Conservation (phyloP, 2,113 vertebrate species). For the Accipiter virgatus region DNA sequence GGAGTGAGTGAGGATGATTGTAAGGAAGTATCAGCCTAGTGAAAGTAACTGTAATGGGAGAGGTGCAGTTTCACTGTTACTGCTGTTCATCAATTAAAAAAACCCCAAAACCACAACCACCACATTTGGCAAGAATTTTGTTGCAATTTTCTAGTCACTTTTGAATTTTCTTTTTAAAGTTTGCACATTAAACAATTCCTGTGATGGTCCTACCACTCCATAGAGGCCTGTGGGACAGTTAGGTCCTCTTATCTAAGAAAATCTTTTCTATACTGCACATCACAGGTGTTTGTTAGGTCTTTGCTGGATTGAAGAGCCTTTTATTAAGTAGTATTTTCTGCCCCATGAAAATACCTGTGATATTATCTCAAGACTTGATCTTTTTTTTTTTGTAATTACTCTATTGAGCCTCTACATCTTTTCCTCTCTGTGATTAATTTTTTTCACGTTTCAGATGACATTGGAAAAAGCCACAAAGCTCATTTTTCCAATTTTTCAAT, state of each 20-base stretch:
- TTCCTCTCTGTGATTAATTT: not conserved
- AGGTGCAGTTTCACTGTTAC: not conserved
- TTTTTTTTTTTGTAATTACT: not conserved
- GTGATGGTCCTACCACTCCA: not conserved
- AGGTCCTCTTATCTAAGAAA: not conserved
- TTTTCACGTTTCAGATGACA: not conserved
- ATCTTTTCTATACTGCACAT: not conserved
- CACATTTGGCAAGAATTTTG: not conserved
- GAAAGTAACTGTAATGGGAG: not conserved
- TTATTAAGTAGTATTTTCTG: not conserved
- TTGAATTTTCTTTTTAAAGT: not conserved
- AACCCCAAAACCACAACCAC: too few relatives aligned
- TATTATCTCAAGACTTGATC: not conserved
- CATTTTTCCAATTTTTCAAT: not conserved
- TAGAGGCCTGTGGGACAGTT: not conserved
- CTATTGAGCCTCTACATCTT: not conserved
- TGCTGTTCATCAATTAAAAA: not conserved
- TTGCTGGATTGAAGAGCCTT: not conserved
- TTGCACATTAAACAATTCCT: not conserved
- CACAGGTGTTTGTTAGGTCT: not conserved
- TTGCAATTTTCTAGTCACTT: not conserved
- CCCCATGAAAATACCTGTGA: not conserved
- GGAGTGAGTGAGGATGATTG: not conserved
- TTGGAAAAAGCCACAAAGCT: not conserved
- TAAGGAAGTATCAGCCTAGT: not conserved